Evolutionary conservation across 2,888 invertebrate species (phyloP).

Genomic region (Machimus atricapillus): DNA sequence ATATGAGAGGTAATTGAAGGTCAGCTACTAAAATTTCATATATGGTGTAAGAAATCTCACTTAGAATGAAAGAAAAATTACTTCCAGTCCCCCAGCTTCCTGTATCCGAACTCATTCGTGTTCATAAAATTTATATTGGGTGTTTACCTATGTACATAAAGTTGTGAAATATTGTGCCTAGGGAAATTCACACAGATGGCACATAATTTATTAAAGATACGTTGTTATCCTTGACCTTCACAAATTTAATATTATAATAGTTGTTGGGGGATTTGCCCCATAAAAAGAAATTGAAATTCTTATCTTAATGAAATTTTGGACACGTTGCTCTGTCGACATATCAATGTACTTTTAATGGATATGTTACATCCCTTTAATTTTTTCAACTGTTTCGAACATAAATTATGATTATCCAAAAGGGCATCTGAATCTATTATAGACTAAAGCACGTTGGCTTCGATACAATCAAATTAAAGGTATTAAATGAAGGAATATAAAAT

Average conservation of each 20-base stretch:
- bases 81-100: neutral
- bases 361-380: too few relatives aligned
- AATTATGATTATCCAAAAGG: too few relatives aligned
- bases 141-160: neutral
- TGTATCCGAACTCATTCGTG: neutral
- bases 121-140: neutral
- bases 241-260: neutral
- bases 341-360: neutral
- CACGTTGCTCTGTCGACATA: neutral
- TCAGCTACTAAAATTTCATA: neutral
- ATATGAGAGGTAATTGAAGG: neutral
- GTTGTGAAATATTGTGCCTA: neutral
- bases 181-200: neutral
- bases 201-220: neutral
- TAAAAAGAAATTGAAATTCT: neutral
- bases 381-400: too few relatives aligned
- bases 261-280: neutral
- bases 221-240: neutral
- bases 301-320: neutral
- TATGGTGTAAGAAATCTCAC: neutral
- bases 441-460: too few relatives aligned
- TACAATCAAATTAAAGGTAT: too few relatives aligned
- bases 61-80: neutral
- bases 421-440: too few relatives aligned
- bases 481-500: too few relatives aligned